A percentile compares a stretch with the other conserved stretches of the same genome.
These are phyloP conservation scores for Eublepharis macularius DNA, from an alignment of 2,113 vertebrate species.

Conservation along the genomic window DNA sequence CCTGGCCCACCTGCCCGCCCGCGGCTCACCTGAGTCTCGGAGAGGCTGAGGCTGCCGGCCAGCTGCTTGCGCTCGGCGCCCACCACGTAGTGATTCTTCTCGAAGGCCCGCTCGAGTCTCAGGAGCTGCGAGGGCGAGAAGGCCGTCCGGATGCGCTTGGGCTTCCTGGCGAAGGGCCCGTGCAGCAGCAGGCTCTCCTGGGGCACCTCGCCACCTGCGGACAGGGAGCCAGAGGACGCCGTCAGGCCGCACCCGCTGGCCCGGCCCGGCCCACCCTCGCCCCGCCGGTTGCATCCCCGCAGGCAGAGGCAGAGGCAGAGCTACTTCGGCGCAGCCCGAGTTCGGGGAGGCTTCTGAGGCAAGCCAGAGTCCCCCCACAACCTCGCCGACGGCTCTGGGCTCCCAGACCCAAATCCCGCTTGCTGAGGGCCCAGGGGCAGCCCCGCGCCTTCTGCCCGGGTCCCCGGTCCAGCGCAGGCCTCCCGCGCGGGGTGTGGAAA, in stretches of 20 bases:
- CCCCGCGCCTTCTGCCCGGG: too few relatives aligned
- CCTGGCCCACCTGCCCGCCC: too few relatives aligned
- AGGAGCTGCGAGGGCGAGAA: constrained; percentile 97
- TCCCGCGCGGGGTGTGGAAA: too few relatives aligned
- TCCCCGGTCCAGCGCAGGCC: too few relatives aligned
- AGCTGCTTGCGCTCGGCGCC: constrained; percentile 96
- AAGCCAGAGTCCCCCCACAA: too few relatives aligned
- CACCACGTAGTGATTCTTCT: constrained; percentile 98
- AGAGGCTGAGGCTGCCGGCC: constrained; percentile 92
- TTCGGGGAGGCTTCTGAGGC: too few relatives aligned
- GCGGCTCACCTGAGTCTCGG: constrained; percentile 89
- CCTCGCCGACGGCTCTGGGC: too few relatives aligned
- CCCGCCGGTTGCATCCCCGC: too few relatives aligned
- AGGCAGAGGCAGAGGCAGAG: too few relatives aligned
- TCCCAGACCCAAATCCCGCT: too few relatives aligned
- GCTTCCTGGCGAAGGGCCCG: constrained; percentile 93
- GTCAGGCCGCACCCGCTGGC: neutral
- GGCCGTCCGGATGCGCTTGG: constrained; percentile 96
- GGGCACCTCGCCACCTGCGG: constrained; percentile 87
- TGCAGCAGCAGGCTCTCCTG: constrained; percentile 94
- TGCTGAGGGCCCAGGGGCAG: too few relatives aligned
- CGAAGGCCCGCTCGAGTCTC: constrained; percentile 92
- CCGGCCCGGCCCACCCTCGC: neutral
- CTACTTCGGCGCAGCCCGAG: too few relatives aligned
- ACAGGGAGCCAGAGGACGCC: neutral